Evolutionary conservation across 1,140 invertebrate species (phyloP), one percentile per base, ranked within the genome.

Genomic region (Heliconius hermathena): DNA sequence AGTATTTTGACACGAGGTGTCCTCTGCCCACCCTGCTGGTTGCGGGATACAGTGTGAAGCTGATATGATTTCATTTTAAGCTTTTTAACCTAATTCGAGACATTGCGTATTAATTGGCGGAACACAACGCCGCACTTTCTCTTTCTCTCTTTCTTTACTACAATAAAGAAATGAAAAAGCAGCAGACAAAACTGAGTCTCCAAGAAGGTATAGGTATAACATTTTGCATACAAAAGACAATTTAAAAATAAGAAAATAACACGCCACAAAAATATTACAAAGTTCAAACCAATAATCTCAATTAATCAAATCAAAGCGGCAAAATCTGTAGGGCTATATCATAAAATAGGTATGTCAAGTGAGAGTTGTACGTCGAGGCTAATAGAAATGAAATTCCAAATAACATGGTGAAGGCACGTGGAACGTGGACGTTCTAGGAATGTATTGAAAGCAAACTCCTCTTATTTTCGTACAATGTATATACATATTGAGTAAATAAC

Each of bases 331-430:
- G 29, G 29, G 11, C 13, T 46, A 16, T 13, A 46, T 46, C 54
- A 60, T 54, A 38, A 22, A 60, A 60, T 75, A 57, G 41, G 41
- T 36, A 13, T 8, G 74, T 41, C 57, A 66, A 76, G 74, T 70
- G 74, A 76, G 74, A 76, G 74, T 76, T 70, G 26, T 66, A 76
- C 33, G 54, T 46, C 26, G 8, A 22, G 26, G 74, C 54, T 54
- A 76, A 76, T 76, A 36, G 74, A 76, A 66, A 76, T 76, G 36
- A 46, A 76, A 76, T 76, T 76, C 29, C 54, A 66, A 76, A 76
- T 76, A 66, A 66, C 38, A 9, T 41, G 74, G 74, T 76, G 36
- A 26, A 38, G 54, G 57, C 57, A 75, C 74, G 74, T 66, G 74
- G 54, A 66, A 66, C 74, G 74, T 66, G 74, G 54, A 75, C 33